Evolutionary conservation across 2,113 vertebrate species (phyloP).

Genomic region (Datnioides undecimradiatus): DNA sequence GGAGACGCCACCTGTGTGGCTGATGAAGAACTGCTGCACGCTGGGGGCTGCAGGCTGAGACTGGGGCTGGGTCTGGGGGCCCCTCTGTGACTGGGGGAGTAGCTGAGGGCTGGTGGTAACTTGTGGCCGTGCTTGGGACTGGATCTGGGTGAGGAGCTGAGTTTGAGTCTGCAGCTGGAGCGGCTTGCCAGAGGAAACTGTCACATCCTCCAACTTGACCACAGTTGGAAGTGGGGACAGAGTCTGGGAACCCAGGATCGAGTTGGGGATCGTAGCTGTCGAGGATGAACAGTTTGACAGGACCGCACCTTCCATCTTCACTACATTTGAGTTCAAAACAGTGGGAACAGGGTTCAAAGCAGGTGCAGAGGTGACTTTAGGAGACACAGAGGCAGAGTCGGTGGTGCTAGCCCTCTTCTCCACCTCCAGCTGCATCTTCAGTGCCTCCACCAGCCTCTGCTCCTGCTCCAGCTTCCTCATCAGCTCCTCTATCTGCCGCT

Average conservation of each 20-base stretch:
- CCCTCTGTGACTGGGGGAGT: conserved; percentile 54
- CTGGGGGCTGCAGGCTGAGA: conserved; percentile 60
- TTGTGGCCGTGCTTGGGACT: conserved; percentile 40
- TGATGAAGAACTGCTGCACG: conserved; percentile 91
- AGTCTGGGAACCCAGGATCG: conserved; percentile 50
- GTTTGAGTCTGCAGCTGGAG: conserved; percentile 61
- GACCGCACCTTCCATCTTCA: conserved; percentile 78
- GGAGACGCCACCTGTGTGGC: conserved; percentile 84
- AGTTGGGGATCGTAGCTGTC: conserved; percentile 28
- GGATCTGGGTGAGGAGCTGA: conserved; percentile 63
- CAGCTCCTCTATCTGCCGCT: conserved; percentile 95
- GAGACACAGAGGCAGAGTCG: conserved; percentile 23
- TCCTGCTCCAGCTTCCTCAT: conserved; percentile 97
- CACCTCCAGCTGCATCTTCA: conserved; percentile 97
- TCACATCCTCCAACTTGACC: conserved; percentile 83
- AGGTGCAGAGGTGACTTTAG: conserved; percentile 14
- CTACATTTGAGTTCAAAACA: conserved; percentile 40
- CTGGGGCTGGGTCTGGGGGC: conserved; percentile 53
- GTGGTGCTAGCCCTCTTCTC: conserved; percentile 88
- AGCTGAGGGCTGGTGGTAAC: conserved; percentile 37
- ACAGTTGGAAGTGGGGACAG: conserved; percentile 38
- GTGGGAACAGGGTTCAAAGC: conserved; percentile 24
- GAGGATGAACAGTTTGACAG: conserved; percentile 71
- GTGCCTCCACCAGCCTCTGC: conserved; percentile 94
- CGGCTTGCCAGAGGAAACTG: conserved; percentile 63